Evolutionary conservation across 2,113 vertebrate species (phyloP).

Genomic region (Pterocles orientalis): DNA sequence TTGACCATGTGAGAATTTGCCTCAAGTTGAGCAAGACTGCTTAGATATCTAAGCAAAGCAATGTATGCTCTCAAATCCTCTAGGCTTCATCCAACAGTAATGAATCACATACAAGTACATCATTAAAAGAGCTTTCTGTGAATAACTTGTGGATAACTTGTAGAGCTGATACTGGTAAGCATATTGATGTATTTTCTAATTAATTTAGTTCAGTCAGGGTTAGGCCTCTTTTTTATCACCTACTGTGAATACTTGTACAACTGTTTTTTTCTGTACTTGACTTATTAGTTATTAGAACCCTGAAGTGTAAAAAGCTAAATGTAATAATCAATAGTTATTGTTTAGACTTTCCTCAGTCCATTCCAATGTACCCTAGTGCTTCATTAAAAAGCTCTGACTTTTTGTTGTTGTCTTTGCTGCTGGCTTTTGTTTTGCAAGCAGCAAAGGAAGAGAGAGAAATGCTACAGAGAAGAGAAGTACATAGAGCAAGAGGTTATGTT

Average conservation of each 20-base stretch:
- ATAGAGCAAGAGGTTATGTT: background rate
- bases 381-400: constrained; percentile 2
- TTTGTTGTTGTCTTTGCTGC: background rate
- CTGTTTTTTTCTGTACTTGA: background rate
- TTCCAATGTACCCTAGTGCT: background rate
- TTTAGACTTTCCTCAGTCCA: background rate
- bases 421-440: background rate
- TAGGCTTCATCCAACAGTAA: background rate
- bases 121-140: background rate
- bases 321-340: background rate
- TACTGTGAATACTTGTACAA: background rate
- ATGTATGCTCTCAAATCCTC: background rate
- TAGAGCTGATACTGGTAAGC: background rate
- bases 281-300: background rate
- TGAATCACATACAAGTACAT: background rate
- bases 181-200: background rate
- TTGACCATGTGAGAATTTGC: background rate
- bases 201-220: background rate
- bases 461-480: background rate
- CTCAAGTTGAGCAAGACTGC: background rate
- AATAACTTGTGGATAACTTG: background rate
- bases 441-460: background rate
- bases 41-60: background rate
- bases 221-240: background rate
- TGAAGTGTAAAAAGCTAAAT: background rate